Conservation (phyloP, 2,113 vertebrate species). For the Pampusana beccarii region DNA sequence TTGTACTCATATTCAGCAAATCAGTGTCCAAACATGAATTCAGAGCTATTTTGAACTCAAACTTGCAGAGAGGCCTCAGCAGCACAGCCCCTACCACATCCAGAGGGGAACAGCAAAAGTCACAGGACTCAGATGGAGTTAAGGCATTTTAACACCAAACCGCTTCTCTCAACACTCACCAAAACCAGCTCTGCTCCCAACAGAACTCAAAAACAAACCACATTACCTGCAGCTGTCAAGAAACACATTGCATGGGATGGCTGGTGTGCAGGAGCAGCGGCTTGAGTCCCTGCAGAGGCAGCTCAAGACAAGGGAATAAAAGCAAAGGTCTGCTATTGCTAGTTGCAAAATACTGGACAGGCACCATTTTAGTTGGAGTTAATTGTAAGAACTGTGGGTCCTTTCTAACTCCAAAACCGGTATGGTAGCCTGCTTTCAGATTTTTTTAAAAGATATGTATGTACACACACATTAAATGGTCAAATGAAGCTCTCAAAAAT, state of each 20-base stretch:
- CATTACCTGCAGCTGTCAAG: accelerated
- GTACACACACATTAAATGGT: neutral
- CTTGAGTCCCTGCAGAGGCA: neutral
- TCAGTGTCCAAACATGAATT: accelerated
- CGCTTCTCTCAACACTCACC: accelerated
- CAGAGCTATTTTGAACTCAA: neutral
- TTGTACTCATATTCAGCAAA: accelerated
- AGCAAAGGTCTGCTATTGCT: neutral
- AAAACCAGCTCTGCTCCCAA: accelerated
- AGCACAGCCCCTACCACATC: neutral
- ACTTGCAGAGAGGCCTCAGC: too few species aligned
- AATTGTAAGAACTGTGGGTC: accelerated
- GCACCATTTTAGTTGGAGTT: neutral
- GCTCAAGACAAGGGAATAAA: neutral
- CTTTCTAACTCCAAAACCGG: neutral
- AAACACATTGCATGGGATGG: accelerated
- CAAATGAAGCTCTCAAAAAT: neutral
- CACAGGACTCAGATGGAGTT: accelerated
- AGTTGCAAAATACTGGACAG: neutral
- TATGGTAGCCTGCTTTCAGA: neutral
- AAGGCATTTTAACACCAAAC: neutral
- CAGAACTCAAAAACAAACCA: neutral
- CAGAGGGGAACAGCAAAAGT: neutral
- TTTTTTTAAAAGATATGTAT: neutral
- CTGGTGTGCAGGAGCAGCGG: too few species aligned